Evolutionary conservation across 2,797 vertebrate species (phyloP).

Genomic region (Anas flavirostris): DNA sequence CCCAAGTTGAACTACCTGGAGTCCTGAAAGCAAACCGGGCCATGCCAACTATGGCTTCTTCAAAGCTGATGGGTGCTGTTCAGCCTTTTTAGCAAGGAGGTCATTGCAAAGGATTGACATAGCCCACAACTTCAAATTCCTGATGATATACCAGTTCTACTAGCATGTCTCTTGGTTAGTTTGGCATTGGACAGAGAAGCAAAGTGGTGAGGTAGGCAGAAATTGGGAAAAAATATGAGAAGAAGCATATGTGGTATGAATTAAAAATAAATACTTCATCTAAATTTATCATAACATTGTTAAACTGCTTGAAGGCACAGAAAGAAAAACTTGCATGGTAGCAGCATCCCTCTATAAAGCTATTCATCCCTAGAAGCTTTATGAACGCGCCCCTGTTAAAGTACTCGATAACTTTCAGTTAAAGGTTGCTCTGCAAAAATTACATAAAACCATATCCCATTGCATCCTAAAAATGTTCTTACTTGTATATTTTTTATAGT

Average conservation of each 20-base stretch:
- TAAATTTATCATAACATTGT: background rate
- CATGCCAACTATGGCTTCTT: background rate
- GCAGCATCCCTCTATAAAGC: background rate
- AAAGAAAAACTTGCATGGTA: background rate
- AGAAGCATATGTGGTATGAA: background rate
- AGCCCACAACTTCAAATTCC: background rate
- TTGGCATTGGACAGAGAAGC: background rate
- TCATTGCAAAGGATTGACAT: background rate
- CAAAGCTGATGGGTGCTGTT: background rate
- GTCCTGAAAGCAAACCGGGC: background rate
- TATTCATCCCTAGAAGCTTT: background rate
- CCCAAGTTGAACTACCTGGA: background rate
- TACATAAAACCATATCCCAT: background rate
- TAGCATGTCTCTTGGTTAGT: background rate
- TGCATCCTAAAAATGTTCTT: background rate
- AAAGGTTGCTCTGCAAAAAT: background rate
- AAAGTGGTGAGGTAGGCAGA: background rate
- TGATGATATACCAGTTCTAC: background rate
- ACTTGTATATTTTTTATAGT: background rate
- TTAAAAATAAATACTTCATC: background rate
- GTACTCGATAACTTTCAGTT: background rate
- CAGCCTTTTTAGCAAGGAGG: background rate
- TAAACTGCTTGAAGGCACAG: background rate
- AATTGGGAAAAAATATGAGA: background rate
- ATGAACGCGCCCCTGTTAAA: background rate